Evolutionary conservation across 1,140 invertebrate genomes (phyloP).

Genomic region (Spodoptera frugiperda): DNA sequence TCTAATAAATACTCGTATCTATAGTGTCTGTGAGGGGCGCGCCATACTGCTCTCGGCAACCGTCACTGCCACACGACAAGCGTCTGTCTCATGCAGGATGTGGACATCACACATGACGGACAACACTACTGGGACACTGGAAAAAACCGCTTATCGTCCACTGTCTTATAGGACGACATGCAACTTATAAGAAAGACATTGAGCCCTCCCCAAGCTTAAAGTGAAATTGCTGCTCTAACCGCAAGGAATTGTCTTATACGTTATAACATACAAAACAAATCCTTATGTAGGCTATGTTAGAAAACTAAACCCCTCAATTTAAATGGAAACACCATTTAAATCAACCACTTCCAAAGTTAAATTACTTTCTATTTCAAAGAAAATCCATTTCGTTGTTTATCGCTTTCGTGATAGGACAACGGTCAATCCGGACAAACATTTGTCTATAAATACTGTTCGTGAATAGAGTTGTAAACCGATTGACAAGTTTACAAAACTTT

Average conservation of each 20-base stretch:
- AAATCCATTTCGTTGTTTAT: neutral
- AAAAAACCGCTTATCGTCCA: too few species aligned
- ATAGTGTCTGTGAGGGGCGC: conserved; percentile 28
- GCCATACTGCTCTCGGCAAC: conserved; percentile 7
- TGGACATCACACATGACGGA: too few species aligned
- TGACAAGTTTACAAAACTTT: conserved; percentile 17
- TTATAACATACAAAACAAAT: too few species aligned
- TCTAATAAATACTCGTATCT: conserved; percentile 22
- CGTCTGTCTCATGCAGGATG: neutral
- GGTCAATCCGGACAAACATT: conserved; percentile 20
- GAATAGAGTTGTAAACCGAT: neutral
- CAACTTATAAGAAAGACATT: too few species aligned
- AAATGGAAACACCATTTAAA: conserved; percentile 3
- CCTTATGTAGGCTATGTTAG: neutral
- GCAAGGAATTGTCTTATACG: too few species aligned
- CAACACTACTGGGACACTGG: too few species aligned
- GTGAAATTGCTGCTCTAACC: too few species aligned
- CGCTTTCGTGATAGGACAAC: conserved; percentile 18
- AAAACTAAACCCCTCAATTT: neutral
- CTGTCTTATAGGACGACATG: too few species aligned
- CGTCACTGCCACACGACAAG: conserved; percentile 1
- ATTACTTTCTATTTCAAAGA: conserved; percentile 13
- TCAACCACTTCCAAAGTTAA: conserved; percentile 13
- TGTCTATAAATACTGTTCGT: conserved; percentile 5
- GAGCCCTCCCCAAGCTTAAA: too few species aligned